phyloP scores from a whole-genome alignment of 2,797 vertebrate genomes.

The Chloroceryle inda region DNA sequence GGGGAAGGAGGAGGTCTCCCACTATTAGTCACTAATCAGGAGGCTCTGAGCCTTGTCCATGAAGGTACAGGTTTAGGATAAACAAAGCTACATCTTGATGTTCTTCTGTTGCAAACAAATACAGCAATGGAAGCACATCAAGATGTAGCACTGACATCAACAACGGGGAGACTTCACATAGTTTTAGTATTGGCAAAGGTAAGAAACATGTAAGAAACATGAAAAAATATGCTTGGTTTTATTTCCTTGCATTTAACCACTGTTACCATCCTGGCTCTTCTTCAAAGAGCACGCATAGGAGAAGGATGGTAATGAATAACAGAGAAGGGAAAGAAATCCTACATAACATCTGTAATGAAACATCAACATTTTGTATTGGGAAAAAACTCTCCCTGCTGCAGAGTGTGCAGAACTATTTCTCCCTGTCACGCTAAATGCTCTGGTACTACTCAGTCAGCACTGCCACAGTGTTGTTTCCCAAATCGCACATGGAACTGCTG shows the following conservation, averaged over 20 bases:
- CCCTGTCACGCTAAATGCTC: neutral
- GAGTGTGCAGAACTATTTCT: neutral
- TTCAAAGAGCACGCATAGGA: neutral
- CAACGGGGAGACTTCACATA: neutral
- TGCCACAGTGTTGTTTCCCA: neutral
- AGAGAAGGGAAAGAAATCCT: neutral
- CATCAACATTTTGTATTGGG: neutral
- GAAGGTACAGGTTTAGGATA: neutral
- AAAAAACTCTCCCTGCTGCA: neutral
- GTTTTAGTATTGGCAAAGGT: neutral
- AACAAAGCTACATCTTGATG: neutral
- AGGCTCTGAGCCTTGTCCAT: neutral
- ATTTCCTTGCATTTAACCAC: neutral
- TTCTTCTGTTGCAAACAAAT: neutral
- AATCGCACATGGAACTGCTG: rapidly evolving
- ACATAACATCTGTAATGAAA: neutral
- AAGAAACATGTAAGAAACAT: neutral
- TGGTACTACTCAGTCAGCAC: neutral
- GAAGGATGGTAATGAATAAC: neutral
- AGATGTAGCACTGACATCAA: too few species aligned
- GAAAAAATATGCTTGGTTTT: neutral
- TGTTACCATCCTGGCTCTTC: neutral
- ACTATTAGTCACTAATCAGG: neutral
- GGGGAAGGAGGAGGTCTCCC: neutral
- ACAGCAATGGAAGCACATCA: neutral